Evolutionary conservation across 2,888 invertebrate species (phyloP).

Genomic region (Hydropsyche betteni): DNA sequence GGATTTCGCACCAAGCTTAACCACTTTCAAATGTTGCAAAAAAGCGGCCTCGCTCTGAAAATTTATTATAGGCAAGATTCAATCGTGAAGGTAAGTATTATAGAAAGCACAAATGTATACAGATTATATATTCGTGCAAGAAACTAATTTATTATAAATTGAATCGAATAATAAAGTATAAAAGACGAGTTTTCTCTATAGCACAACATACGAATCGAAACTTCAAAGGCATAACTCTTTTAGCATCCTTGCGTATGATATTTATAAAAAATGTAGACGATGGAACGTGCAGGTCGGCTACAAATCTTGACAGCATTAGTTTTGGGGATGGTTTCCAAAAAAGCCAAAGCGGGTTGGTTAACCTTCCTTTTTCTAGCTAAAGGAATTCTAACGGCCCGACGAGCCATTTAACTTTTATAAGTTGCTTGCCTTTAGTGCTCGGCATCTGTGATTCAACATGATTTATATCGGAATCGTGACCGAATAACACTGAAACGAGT

Average conservation of each 20-base stretch:
- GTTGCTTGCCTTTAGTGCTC: neutral
- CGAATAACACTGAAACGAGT: neutral
- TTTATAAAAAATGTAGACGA: conserved; percentile 22
- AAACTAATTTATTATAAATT: too few relatives aligned
- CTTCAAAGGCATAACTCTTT: too few relatives aligned
- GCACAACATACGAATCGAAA: too few relatives aligned
- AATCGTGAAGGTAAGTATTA: conserved; percentile 5
- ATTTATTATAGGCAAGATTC: conserved; percentile 22
- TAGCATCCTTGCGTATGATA: neutral
- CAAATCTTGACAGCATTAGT: conserved; percentile 40
- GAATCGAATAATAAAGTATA: too few relatives aligned
- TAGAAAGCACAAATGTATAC: neutral
- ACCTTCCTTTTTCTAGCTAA: conserved; percentile 25
- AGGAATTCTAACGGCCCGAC: conserved; percentile 21
- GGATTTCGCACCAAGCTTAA: neutral
- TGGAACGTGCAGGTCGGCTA: conserved; percentile 11
- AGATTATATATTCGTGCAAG: too few relatives aligned
- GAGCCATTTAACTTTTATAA: conserved; percentile 35
- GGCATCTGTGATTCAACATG: conserved; percentile 26
- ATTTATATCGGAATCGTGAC: conserved; percentile 17
- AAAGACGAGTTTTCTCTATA: too few relatives aligned
- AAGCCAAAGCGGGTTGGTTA: neutral
- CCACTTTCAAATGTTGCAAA: neutral
- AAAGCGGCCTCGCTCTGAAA: neutral
- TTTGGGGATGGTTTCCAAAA: conserved; percentile 15